Evolutionary conservation across 2,888 invertebrate genomes (phyloP).

Genomic region (Leucania comma): DNA sequence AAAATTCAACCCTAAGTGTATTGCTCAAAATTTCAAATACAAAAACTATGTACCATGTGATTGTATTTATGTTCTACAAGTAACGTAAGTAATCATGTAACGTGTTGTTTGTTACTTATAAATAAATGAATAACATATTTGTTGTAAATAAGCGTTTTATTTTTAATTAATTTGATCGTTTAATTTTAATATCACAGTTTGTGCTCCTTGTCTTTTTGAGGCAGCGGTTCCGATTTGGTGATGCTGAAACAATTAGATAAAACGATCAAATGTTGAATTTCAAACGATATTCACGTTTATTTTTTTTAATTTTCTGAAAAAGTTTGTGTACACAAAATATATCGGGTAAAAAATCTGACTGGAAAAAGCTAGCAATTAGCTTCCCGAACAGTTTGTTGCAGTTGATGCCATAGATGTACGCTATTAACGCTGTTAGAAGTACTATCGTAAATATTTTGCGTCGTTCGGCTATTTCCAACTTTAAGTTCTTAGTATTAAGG

Average conservation of each 20-base stretch:
- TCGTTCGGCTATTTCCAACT: no score
- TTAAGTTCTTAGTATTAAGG: no score
- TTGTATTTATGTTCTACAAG: conserved; percentile 6
- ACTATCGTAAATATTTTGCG: neutral
- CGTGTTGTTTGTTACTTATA: conserved; percentile 23
- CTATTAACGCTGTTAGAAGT: neutral
- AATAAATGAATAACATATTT: conserved; percentile 18
- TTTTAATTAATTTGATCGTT: conserved; percentile 21
- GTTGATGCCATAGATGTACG: neutral
- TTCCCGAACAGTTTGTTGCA: neutral
- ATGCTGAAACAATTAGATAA: conserved; percentile 33
- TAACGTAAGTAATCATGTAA: conserved; percentile 5
- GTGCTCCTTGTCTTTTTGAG: conserved; percentile 5
- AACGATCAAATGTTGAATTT: neutral
- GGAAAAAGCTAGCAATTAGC: no score
- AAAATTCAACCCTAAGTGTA: neutral
- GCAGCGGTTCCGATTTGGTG: conserved; percentile 15
- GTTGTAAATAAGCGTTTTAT: neutral
- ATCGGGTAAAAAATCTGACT: no score
- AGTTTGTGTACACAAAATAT: neutral
- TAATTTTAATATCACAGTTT: conserved; percentile 52
- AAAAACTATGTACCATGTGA: no score
- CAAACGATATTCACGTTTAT: neutral
- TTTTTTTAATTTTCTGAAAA: neutral
- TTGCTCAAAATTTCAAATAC: conserved; percentile 7